Base-by-base conservation (phyloP, 2,888 invertebrate genomes). In the Mimachlamys varia region DNA sequence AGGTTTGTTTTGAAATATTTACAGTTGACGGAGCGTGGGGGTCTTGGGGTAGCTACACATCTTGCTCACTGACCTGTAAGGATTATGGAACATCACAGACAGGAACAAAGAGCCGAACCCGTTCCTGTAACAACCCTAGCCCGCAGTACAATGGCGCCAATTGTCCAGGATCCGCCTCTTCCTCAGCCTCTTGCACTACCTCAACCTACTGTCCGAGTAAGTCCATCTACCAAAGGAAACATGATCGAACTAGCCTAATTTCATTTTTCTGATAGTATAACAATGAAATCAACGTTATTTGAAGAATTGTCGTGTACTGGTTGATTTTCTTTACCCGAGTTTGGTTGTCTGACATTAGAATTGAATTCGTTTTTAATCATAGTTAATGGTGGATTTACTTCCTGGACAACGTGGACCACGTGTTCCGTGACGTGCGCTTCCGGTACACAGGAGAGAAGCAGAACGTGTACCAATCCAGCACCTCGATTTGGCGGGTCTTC, bases 401-500 rank as follows among this genome's bases (percentile, higher is more conserved):
- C 55, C 0, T 91, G 91, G 91, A 49, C 89, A 37, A 37, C 88
- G 17, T 90, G 90, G 90, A 38, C 13, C 15, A 88, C 88, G 53
- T 90, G 90, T 88, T 88, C 90, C 22, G 53, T 90, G 22, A 91
- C 91, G n/a, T 91, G 91, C 88, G 91, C 89, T 1, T 53, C 89
- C 15, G 91, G 91, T 88, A 58, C 4, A 33, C 91, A 91, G 50
- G 15, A 27, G 15, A 88, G 89, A 19, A 62, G 33, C 13, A 37
- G 91, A 27, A 33, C 91, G 1, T 91, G 91, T 87, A 37, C 89
- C 0, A 88, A 88, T 33, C 91, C 90, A 44, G 7, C 87, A 12
- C 91, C 91, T 17, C 90, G 89, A 37, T 91, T 89, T 90, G 91
- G 89, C 19, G 91, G 91, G 4, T 49, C 37, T 33, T 22, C 37